Base-by-base conservation (phyloP, 2,797 vertebrate genomes). In the Melanotaenia pygmaea region DNA sequence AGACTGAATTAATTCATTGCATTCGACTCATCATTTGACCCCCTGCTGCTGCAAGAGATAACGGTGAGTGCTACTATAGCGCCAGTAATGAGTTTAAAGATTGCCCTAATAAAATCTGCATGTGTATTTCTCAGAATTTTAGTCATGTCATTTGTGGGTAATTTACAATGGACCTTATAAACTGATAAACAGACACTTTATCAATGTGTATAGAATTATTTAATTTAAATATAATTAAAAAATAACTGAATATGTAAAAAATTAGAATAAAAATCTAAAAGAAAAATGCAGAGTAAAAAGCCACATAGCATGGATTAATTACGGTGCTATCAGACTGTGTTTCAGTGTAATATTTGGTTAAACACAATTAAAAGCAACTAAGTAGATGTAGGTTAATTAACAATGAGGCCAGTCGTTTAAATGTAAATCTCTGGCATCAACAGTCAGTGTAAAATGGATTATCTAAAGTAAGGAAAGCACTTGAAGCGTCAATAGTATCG, bases 371-470 rank as follows among this genome's bases (percentile, higher is more conserved):
- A 40, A 62, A 69, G 30, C 3, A 7, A 18, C 2, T 58, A 22
- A 34, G 51, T 64, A 70, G 32, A 77, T 61, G 4, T 58, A 45
- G 62, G 40, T 75, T 80, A 68, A 85, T 86, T 76, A 75, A 67
- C 57, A 67, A 73, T 12, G 56, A 76, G 70, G 59, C 32, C 63
- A 78, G 24, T 69, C 10, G 74, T 76, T 59, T 24, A 13, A 34
- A 35, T 51, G 43, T 72, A 60, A 73, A 81, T 73, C 68, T 73
- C 32, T 64, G 64, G 77, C 79, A 76, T 92, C 87, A 87, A 77
- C 37, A 81, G 80, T 86, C 79, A 86, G 59, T 66, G 76, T 88
- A 86, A 92, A 93, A 79, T 91, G 85, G 80, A 90, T 93, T 88
- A 74, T 59, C 62, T 16, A 22, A 63, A 84, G 57, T 84, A 76